Conservation (phyloP, 2,797 vertebrate species). For the Gouania willdenowi region DNA sequence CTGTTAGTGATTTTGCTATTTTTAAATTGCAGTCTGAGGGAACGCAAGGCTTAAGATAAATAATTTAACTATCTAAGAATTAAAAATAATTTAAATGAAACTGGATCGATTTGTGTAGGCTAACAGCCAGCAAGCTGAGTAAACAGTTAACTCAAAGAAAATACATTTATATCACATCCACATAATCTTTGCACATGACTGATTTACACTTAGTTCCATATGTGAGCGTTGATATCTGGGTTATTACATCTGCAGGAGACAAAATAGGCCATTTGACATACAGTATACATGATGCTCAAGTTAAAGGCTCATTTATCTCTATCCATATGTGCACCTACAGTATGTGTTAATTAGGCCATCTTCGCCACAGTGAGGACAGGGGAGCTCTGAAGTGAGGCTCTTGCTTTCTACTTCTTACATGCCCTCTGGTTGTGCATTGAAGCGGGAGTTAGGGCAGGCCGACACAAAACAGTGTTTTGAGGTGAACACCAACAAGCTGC, state of each 20-base stretch:
- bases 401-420: conserved; percentile 16
- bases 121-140: no score
- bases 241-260: background rate
- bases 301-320: conserved; percentile 17
- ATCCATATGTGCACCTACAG: conserved; percentile 42
- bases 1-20: no score
- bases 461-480: conserved; percentile 38
- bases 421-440: conserved; percentile 40
- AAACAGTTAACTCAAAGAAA: no score
- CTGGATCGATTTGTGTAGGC: no score
- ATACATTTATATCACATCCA: background rate
- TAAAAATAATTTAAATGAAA: background rate
- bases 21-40: no score
- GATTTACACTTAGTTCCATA: background rate
- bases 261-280: conserved; percentile 23
- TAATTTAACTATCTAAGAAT: no score
- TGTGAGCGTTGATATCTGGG: conserved; percentile 6
- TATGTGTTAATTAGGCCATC: conserved; percentile 50
- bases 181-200: background rate
- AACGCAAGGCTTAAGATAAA: no score
- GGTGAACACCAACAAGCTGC: conserved; percentile 11
- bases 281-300: conserved; percentile 23
- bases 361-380: conserved; percentile 28
- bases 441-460: conserved; percentile 19
- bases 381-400: conserved; percentile 1